phyloP scores from a whole-genome alignment of 2,113 vertebrate genomes.

The Campylomormyrus tamandua region DNA sequence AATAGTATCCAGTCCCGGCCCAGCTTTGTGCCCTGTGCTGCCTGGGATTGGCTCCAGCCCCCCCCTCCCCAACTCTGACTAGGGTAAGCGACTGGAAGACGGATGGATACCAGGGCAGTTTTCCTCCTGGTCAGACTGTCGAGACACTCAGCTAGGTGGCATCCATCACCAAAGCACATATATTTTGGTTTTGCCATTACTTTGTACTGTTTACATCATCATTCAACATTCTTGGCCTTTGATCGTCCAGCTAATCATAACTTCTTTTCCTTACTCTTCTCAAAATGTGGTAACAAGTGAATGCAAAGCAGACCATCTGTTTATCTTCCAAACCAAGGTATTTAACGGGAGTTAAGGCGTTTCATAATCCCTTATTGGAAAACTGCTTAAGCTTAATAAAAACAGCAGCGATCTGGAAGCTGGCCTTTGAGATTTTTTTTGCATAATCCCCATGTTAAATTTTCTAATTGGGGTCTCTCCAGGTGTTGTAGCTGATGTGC shows the following conservation, averaged over 20 bases:
- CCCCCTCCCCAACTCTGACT: not conserved
- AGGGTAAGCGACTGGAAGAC: not conserved
- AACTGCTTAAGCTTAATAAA: conserved; percentile 13
- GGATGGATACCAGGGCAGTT: not conserved
- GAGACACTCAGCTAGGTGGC: not conserved
- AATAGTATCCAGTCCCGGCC: not conserved
- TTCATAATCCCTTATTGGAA: conserved; percentile 2
- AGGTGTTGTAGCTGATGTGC: conserved; percentile 16
- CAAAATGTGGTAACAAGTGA: not conserved
- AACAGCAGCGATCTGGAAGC: not conserved
- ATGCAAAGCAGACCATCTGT: not conserved
- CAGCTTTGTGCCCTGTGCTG: not conserved
- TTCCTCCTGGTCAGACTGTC: not conserved
- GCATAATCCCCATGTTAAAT: conserved; percentile 16
- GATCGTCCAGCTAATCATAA: not conserved
- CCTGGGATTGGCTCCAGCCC: not conserved
- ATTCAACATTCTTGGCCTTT: not conserved
- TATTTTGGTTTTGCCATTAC: not conserved
- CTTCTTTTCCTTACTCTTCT: not conserved
- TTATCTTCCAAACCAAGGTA: not conserved
- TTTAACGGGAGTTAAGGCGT: not conserved
- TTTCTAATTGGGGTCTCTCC: conserved; percentile 16
- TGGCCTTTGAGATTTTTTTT: not conserved
- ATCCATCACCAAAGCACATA: not conserved
- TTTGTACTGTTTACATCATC: not conserved